Base-by-base conservation (phyloP, 2,888 invertebrate genomes). In the Mesorhabditis spiculigera region DNA sequence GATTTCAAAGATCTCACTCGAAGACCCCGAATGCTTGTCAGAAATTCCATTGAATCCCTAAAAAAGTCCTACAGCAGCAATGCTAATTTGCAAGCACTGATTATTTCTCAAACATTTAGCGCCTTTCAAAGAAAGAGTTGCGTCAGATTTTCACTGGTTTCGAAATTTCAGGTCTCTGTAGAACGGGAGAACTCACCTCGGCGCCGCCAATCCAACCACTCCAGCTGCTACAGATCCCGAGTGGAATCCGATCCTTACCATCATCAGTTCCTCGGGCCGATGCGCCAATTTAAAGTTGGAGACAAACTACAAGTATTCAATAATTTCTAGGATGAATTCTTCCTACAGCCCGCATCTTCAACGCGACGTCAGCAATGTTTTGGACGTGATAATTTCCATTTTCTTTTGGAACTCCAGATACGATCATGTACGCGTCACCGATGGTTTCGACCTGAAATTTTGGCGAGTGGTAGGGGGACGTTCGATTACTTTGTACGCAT, bases 361-460 rank as follows among this genome's bases (percentile, higher is more conserved):
- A 69, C 0, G 85, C 85, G 64, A 85, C 77, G 45, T 85, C 85
- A 5, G 85, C 82, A 69, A 85, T 85, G 66, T 85, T 76, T 67
- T 80, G 81, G 4, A 78, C 85, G 70, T 85, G 85, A 41, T 75
- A 71, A 69, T 85, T 85, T 45, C 84, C 85, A 70, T 85, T 85
- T 66, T 84, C 82, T 28, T 77, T 81, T n/a, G 85, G 85, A 10
- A 85, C 81, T 45, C 84, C 84, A 5, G 80, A 81, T 5, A 85
- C 83, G 72, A 85, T 83, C 85, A 85, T 84, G 74, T 85, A 85
- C 4, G 85, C 85, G 68, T 85, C 85, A 5, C 85, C 85, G 65
- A 85, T 84, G 6, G 80, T 80, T 68, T 80, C 80, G 4, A 80
- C 75, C 75, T 75, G 43, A 10, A 45, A 50, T 13, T 50, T n/a